A percentile compares a stretch with the other conserved stretches of the same genome.
Conservation (phyloP, 2,888 invertebrate genomes). For the Resseliella maxima region DNA sequence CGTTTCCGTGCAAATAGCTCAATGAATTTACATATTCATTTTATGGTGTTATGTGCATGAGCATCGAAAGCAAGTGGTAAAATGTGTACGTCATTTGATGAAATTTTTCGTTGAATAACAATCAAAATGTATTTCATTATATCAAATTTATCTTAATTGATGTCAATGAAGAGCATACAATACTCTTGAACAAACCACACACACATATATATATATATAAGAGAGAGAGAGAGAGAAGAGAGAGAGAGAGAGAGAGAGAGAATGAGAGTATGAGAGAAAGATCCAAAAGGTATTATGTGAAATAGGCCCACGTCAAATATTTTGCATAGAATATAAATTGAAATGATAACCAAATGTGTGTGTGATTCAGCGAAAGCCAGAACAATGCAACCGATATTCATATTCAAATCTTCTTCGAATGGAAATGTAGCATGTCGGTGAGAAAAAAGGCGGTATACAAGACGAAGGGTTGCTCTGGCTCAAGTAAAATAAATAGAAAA, state of each 20-base stretch:
- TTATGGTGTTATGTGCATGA: not conserved
- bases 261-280: too few species aligned
- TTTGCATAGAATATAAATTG: slow-evolving; percentile 3
- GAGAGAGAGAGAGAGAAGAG: too few species aligned
- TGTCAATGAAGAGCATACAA: not conserved
- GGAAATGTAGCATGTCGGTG: not conserved
- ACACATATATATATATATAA: too few species aligned
- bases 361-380: slow-evolving; percentile 20
- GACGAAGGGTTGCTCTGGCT: not conserved
- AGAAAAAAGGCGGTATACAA: slow-evolving; percentile 18
- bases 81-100: not conserved
- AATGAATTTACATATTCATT: slow-evolving; percentile 36
- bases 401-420: not conserved
- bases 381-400: slow-evolving; percentile 39
- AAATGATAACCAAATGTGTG: slow-evolving; percentile 15
- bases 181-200: not conserved
- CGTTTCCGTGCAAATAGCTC: not conserved
- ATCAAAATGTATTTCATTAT: not conserved
- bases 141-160: slow-evolving; percentile 45
- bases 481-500: not conserved
- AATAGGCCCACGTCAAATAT: not conserved
- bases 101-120: not conserved
- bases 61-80: not conserved
- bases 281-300: not conserved
- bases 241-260: too few species aligned